A percentile compares a stretch with the other conserved stretches of the same genome.
Conservation (phyloP, 1,140 invertebrate species). For the Atta texana region DNA sequence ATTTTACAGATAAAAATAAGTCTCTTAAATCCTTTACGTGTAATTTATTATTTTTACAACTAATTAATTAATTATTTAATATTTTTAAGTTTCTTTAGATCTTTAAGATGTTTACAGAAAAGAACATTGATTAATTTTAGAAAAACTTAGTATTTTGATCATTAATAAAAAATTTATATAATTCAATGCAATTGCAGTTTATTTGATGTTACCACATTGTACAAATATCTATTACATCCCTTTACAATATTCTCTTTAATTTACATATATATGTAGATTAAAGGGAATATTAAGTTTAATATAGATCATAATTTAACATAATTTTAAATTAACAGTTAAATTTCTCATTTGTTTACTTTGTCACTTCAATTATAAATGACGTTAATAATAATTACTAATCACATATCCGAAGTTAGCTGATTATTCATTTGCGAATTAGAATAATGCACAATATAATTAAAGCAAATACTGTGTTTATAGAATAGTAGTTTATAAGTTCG, state of each 20-base stretch:
- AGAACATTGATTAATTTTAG: neutral
- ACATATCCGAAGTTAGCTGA: neutral
- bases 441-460: neutral
- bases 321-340: slow-evolving; percentile 23
- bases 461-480: neutral
- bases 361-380: neutral
- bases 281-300: neutral
- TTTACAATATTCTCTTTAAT: neutral
- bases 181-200: neutral
- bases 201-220: neutral
- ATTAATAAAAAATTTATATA: neutral
- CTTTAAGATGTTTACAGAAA: neutral
- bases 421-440: neutral
- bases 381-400: neutral
- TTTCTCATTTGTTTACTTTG: neutral
- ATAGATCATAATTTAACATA: slow-evolving; percentile 4
- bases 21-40: neutral
- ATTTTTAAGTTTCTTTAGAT: neutral
- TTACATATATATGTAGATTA: neutral
- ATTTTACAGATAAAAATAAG: neutral
- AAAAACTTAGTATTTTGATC: neutral
- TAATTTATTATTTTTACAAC: neutral
- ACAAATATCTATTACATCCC: neutral
- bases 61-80: neutral
- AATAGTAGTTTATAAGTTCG: neutral